Base-by-base conservation (phyloP, 2,888 invertebrate genomes). In the Drosophila melanosoma region DNA sequence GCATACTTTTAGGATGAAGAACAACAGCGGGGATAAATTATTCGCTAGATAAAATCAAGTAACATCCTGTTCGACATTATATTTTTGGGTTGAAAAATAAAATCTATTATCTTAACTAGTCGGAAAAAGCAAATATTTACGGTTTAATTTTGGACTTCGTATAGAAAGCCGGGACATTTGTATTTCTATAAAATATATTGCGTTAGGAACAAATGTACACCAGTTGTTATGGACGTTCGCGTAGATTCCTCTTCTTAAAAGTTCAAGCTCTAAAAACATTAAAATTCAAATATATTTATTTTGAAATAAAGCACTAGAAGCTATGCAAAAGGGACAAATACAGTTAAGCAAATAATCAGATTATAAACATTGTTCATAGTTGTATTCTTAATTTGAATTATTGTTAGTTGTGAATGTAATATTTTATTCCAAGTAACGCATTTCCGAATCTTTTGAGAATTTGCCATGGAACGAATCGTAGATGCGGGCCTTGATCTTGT, bases 401-500 rank as follows among this genome's bases (percentile, higher is more conserved):
- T 23, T 45, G 15, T 20, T 51, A 2, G 17, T n/a, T 17, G 26
- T 26, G 20, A 15, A 36, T 45, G 7, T 23, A 12, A n/a, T 40
- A 7, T 40, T 68, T 52, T 69, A 86, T 35, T 86, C 86, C 69
- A 87, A 72, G 32, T 88, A 87, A 17, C 65, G 61, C 23, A 64
- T 33, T 7, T 51, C 48, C 6, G 56, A 17, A 33, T 60, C 72
- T 8, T 29, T 23, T 38, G 52, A 6, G 20, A 52, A 32, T 42
- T 23, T 35, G 36, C 20, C 60, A 3, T 59, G 57, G 1, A 75
- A 69, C 8, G 72, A 66, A 15, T 69, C 45, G 75, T 10, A 80
- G 40, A 1, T 82, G 65, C 1, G 91, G 90, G 38, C n/a, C 45
- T 85, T 91, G 12, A 91, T 90, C 65, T 87, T 87, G 4, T 85